Evolutionary conservation across 2,888 invertebrate species (phyloP).

Genomic region (Philonicus albiceps): DNA sequence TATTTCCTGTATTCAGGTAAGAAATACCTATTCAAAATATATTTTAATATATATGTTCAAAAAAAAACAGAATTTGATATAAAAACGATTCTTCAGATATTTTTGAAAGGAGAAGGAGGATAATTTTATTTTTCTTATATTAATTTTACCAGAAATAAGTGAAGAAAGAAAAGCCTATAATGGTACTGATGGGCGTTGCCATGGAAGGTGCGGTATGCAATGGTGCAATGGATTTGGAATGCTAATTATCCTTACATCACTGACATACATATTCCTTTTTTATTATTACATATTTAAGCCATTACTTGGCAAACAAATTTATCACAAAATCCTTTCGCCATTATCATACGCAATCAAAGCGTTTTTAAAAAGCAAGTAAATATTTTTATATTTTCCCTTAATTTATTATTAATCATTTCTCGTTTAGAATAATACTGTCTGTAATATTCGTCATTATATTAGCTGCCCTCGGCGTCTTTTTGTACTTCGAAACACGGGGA

Average conservation of each 20-base stretch:
- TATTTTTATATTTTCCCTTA: not conserved
- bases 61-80: not conserved
- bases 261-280: constrained; percentile 70
- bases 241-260: constrained; percentile 69
- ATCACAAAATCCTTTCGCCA: constrained; percentile 22
- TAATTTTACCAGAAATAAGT: not conserved
- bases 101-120: not conserved
- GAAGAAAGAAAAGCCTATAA: not conserved
- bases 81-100: not conserved
- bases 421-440: constrained; percentile 62
- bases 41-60: not conserved
- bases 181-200: constrained; percentile 37
- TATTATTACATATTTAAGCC: constrained; percentile 73
- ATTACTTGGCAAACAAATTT: constrained; percentile 65
- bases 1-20: constrained; percentile 56
- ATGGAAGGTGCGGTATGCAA: constrained; percentile 55
- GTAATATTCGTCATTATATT: constrained; percentile 64
- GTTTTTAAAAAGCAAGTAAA: constrained; percentile 60
- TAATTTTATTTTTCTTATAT: not conserved
- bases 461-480: constrained; percentile 66
- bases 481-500: constrained; percentile 71
- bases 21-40: constrained; percentile 35
- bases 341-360: constrained; percentile 54
- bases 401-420: not conserved
- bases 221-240: constrained; percentile 78